These are phyloP conservation scores for Andrena hattorfiana DNA, from an alignment of 2,888 invertebrate genomes.

Conservation along the genomic window DNA sequence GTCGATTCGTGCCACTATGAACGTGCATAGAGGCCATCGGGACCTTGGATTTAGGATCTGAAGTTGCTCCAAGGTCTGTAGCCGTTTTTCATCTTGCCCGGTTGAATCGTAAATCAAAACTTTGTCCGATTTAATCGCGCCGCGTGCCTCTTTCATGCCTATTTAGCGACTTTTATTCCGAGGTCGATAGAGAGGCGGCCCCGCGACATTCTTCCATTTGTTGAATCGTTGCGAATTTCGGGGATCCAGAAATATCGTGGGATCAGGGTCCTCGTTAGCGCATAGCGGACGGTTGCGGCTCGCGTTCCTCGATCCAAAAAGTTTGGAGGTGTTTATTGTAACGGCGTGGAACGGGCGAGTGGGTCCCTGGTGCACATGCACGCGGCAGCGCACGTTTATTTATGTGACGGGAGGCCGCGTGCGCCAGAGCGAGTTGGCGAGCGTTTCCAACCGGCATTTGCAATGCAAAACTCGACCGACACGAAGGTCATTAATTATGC, in stretches of 20 bases:
- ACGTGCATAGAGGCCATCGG: not conserved
- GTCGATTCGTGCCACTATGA: not conserved
- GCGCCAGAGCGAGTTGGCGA: conserved; percentile 30
- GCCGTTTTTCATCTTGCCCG: too few relatives aligned
- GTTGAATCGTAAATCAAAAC: not conserved
- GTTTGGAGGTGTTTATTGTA: conserved; percentile 55
- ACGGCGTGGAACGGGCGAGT: conserved; percentile 31
- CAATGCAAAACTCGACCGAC: conserved; percentile 76
- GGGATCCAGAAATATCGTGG: not conserved
- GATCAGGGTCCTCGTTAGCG: not conserved
- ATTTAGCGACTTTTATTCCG: not conserved
- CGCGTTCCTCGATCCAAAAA: conserved; percentile 19
- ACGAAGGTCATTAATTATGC: conserved; percentile 79
- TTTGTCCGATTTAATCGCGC: conserved; percentile 23
- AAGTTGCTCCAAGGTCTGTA: conserved; percentile 31
- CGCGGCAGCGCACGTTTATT: conserved; percentile 39
- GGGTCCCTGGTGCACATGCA: conserved; percentile 31
- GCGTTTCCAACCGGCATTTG: conserved; percentile 73
- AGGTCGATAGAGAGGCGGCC: not conserved
- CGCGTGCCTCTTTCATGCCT: not conserved
- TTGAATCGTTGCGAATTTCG: not conserved
- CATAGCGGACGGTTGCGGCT: not conserved
- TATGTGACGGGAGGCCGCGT: conserved; percentile 42
- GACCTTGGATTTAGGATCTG: not conserved
- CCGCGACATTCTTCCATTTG: not conserved